phyloP scores from a whole-genome alignment of 2,888 invertebrate genomes.

The Stegana nigrithorax region DNA sequence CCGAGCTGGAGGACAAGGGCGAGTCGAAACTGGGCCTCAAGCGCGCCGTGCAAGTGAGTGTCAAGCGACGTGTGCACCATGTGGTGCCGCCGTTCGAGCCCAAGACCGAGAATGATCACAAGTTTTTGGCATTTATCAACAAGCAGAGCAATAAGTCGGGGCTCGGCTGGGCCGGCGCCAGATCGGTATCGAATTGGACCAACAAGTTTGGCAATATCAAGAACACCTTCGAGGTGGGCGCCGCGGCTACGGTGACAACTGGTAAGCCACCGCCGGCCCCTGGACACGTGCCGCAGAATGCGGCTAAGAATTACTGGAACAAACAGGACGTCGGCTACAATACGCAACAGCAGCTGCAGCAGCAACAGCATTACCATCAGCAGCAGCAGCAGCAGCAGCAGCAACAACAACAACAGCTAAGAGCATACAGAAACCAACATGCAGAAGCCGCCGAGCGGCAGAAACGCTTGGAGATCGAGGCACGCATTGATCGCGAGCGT shows the following conservation, averaged over 20 bases:
- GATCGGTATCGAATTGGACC: slow-evolving; percentile 78
- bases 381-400: slow-evolving; percentile 22
- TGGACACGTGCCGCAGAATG: slow-evolving; percentile 55
- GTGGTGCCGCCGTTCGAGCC: slow-evolving; percentile 79
- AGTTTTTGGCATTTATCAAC: slow-evolving; percentile 85
- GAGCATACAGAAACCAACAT: slow-evolving; percentile 32
- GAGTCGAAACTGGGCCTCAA: slow-evolving; percentile 70
- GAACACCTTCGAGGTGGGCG: slow-evolving; percentile 77
- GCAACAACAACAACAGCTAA: slow-evolving; percentile 23
- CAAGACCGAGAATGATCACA: slow-evolving; percentile 86
- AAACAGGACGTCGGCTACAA: slow-evolving; percentile 68
- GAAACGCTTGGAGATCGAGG: slow-evolving; percentile 66
- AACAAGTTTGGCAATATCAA: slow-evolving; percentile 86
- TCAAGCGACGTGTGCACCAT: slow-evolving; percentile 67
- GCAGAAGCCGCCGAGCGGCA: slow-evolving; percentile 51
- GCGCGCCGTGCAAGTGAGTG: slow-evolving; percentile 73
- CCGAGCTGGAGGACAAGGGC: slow-evolving; percentile 59
- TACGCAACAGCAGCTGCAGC: neutral
- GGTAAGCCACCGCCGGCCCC: slow-evolving; percentile 68
- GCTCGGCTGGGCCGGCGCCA: slow-evolving; percentile 62
- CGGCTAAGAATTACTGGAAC: slow-evolving; percentile 75
- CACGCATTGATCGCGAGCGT: slow-evolving; percentile 43
- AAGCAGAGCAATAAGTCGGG: slow-evolving; percentile 75
- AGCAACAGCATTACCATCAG: slow-evolving; percentile 20
- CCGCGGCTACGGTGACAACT: slow-evolving; percentile 61